Conservation (phyloP, 2,888 invertebrate species). For the Periphyllus acericola region DNA sequence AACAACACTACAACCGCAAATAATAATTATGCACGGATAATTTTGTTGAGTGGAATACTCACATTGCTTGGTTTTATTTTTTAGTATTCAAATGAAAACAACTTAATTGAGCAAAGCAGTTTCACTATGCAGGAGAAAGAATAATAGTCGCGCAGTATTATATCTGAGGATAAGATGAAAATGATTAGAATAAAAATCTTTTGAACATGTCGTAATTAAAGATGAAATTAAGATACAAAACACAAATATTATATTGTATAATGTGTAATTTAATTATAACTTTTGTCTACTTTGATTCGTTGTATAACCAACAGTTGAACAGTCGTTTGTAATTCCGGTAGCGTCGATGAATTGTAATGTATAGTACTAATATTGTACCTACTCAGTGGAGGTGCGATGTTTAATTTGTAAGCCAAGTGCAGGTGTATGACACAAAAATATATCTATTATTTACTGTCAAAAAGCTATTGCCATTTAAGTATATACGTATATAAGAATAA, state of each 20-base stretch:
- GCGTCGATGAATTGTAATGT: background rate
- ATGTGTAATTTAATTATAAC: background rate
- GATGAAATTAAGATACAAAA: background rate
- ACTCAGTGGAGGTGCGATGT: background rate
- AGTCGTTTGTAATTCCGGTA: background rate
- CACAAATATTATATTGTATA: background rate
- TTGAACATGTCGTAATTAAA: background rate
- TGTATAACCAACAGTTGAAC: background rate
- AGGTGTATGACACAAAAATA: background rate
- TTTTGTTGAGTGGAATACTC: constrained; percentile 37
- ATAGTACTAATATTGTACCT: too few relatives aligned
- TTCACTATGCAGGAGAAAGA: constrained; percentile 27
- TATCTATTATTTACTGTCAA: background rate
- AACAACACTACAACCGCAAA: constrained; percentile 16
- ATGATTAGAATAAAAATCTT: constrained; percentile 7
- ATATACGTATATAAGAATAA: too few relatives aligned
- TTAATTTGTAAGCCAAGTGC: background rate
- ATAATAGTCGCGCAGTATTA: background rate
- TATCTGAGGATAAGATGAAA: constrained; percentile 14
- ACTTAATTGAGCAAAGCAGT: constrained; percentile 17
- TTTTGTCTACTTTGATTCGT: background rate
- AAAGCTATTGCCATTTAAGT: background rate
- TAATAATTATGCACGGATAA: constrained; percentile 48
- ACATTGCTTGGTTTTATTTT: constrained; percentile 26
- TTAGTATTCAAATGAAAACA: constrained; percentile 15